Evolutionary conservation across 2,888 invertebrate species (phyloP).

Genomic region (Drosophila anceps): DNA sequence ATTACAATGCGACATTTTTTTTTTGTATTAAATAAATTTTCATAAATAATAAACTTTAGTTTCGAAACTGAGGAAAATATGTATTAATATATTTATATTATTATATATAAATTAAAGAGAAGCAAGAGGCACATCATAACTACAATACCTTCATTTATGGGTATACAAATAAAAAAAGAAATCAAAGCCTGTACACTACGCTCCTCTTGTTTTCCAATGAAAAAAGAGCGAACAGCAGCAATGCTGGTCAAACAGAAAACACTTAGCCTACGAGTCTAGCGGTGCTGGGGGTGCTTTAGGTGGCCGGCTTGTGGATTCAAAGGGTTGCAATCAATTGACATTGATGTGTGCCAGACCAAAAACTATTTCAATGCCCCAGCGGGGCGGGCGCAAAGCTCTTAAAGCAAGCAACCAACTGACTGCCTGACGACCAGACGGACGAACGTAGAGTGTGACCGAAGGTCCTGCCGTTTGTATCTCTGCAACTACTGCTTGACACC

Average conservation of each 20-base stretch:
- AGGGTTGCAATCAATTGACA: constrained; percentile 82
- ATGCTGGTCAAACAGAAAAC: constrained; percentile 68
- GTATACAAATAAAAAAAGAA: constrained; percentile 26
- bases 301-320: constrained; percentile 33
- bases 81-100: background rate
- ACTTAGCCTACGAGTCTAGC: constrained; percentile 57
- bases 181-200: constrained; percentile 48
- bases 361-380: constrained; percentile 73
- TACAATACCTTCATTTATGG: background rate
- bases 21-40: background rate
- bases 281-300: constrained; percentile 14
- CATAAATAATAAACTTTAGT: background rate
- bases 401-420: constrained; percentile 4
- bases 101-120: background rate
- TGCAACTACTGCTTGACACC: constrained; percentile 27
- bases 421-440: constrained; percentile 5
- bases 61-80: background rate
- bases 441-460: background rate
- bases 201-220: constrained; percentile 53
- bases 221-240: constrained; percentile 42
- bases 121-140: background rate
- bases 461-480: constrained; percentile 25
- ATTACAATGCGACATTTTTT: fast-evolving
- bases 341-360: constrained; percentile 81
- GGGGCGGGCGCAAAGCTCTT: constrained; percentile 23